Base-by-base conservation (phyloP, 2,113 vertebrate species). In the Sinosuthora webbiana region DNA sequence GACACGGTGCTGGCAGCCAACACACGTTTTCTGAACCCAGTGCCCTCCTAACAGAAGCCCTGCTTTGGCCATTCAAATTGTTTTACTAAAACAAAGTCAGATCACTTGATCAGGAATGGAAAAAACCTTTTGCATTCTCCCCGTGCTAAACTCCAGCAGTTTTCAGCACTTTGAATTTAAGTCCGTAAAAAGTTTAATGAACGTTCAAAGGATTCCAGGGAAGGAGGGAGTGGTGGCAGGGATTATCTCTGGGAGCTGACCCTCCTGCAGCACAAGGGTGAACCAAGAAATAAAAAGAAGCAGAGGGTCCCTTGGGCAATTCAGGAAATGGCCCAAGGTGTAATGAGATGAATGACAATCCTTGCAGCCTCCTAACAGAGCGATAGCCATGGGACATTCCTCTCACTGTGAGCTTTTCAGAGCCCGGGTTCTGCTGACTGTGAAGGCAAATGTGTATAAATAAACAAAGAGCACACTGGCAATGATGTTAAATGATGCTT, bases 401-500 rank as follows among this genome's bases (percentile, higher is more conserved):
- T 78, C 73, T 74, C 45, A 30, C 24, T 4, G 22, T 33, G 69
- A 37, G 65, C 37, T 63, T 49, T 57, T 75, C 8, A n/a, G 25
- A 87, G 91, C 20, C 91, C 31, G 37, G 70, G 39, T 95, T 97
- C 81, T 97, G 97, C 97, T 97, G 97, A 97, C 95, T 96, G 83
- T 19, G 62, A 96, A 80, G 49, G 64, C 89, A 82, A 62, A 62
- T 23, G 82, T 16, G 57, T 77, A 94, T 95, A 97, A 97, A 97
- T 94, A 97, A 97, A 95, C 39, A 80, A 44, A 93, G 97, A 97
- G 96, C 89, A 93, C 50, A 17, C 92, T 81, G 77, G 94, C 84
- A 92, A 95, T 94, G 97, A 97, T 96, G 97, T 87, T 97, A 97
- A 98, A 97, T 92, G 97, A 97, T 89, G 96, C 97, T 93, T 96